These are phyloP conservation scores for Cairina moschata DNA, from an alignment of 2,113 vertebrate species.

Conservation along the genomic window DNA sequence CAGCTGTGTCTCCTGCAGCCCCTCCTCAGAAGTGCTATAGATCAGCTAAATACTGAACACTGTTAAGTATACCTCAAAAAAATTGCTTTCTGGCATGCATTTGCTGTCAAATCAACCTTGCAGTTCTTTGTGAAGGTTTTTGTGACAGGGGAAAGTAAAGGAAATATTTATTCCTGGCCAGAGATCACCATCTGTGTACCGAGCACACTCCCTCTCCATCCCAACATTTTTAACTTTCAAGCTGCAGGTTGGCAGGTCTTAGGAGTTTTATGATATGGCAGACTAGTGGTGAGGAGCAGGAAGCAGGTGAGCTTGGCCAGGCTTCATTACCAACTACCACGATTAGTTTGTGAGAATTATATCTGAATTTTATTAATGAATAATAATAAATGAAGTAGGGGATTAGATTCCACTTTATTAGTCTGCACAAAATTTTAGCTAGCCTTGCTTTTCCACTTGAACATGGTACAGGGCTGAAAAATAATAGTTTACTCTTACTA, in stretches of 20 bases:
- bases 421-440: not conserved
- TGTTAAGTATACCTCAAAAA: not conserved
- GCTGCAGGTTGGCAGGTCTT: not conserved
- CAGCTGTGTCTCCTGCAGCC: not conserved
- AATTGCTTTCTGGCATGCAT: not conserved
- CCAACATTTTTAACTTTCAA: not conserved
- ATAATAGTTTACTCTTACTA: not conserved
- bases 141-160: not conserved
- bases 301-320: not conserved
- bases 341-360: not conserved
- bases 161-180: not conserved
- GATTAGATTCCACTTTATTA: not conserved
- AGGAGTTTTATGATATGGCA: not conserved
- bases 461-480: not conserved
- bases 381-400: not conserved
- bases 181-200: not conserved
- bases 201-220: not conserved
- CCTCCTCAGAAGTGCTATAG: not conserved
- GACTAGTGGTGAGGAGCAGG: not conserved
- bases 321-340: not conserved
- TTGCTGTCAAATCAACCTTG: not conserved
- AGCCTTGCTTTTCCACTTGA: not conserved
- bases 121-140: not conserved
- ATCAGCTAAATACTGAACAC: not conserved
- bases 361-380: not conserved